Base-by-base conservation (phyloP, 2,888 invertebrate species). In the Dynastes tityus region DNA sequence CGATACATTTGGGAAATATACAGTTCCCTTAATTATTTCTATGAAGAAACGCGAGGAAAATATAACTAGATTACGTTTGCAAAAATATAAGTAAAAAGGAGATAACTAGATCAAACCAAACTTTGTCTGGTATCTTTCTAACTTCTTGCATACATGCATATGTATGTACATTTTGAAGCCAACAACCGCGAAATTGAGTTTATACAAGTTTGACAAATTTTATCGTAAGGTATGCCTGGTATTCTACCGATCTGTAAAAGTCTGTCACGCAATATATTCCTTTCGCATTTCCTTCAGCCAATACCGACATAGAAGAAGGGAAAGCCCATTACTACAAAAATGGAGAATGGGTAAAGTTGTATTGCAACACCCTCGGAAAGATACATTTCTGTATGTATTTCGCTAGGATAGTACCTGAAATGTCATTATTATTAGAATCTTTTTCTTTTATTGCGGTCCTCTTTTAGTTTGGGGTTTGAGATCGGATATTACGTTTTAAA, bases 171-270 rank as follows among this genome's bases (percentile, higher is more conserved):
- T 51, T 29, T 22, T 9, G 51, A 11, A 68, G 51, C 68, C 68
- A 68, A 68, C 51, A 68, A 51, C 53, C 68, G 68, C 51, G 68
- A 68, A 68, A 68, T 68, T 49, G 68, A 51, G 68, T 68, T 68
- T 53, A 51, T 68, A 68, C 29, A 51, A 68, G 49, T 68, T 27
- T 29, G 49, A 51, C 13, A 40, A 22, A 68, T 51, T 51, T 68
- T 68, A 68, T 51, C 32, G 32, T 5, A 37, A 5, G 68, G 27
- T 16, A 51, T 68, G 68, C 51, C 68, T 68, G 68, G 27, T 68
- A 51, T 68, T 51, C 68, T 27, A 32, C 68, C 51, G 51, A 29
- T 51, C 68, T 68, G 68, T 51, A 68, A 68, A 68, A 51, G 27
- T 68, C 51, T 68, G 51, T 53, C 68, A 68, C 68, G 68, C 68